A percentile compares a stretch with the other conserved stretches of the same genome.
phyloP scores from a whole-genome alignment of 2,113 vertebrate species.

The Notothenia rossii region DNA sequence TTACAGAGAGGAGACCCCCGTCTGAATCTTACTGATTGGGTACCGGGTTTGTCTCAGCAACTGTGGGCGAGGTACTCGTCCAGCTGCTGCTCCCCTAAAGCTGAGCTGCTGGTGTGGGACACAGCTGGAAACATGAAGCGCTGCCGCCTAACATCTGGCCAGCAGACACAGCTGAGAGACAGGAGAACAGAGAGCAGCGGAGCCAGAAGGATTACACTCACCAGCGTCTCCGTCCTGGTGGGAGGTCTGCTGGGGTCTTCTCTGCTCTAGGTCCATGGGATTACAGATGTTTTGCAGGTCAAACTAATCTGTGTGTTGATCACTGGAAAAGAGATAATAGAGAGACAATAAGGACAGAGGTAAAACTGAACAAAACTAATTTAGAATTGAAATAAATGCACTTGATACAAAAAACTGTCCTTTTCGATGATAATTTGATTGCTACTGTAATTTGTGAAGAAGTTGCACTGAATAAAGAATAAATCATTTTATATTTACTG shows the following conservation, averaged over 20 bases:
- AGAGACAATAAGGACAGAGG: background rate
- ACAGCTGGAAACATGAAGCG: conserved; percentile 70
- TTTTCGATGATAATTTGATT: background rate
- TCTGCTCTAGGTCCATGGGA: conserved; percentile 14
- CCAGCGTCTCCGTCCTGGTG: conserved; percentile 18
- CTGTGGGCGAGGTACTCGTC: conserved; percentile 78
- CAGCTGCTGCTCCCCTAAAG: conserved; percentile 79
- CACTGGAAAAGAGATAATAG: background rate
- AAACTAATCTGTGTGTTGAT: conserved; percentile 11
- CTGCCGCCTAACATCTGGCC: conserved; percentile 73
- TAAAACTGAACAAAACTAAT: background rate
- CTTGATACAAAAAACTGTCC: background rate
- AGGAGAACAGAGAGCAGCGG: conserved; percentile 45
- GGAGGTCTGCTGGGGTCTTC: conserved; percentile 32
- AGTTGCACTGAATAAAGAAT: conserved; percentile 13
- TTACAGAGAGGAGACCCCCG: conserved; percentile 69
- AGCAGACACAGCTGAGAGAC: conserved; percentile 64
- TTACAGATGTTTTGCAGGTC: conserved; percentile 42
- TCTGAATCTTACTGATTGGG: conserved; percentile 75
- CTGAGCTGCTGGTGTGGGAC: conserved; percentile 78
- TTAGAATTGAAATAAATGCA: background rate
- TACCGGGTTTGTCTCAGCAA: conserved; percentile 44
- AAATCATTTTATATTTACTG: background rate
- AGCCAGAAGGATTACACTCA: background rate
- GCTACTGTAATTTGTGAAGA: conserved; percentile 9